Conservation (phyloP, 2,797 vertebrate species). For the Cryptoblepharus egeriae region DNA sequence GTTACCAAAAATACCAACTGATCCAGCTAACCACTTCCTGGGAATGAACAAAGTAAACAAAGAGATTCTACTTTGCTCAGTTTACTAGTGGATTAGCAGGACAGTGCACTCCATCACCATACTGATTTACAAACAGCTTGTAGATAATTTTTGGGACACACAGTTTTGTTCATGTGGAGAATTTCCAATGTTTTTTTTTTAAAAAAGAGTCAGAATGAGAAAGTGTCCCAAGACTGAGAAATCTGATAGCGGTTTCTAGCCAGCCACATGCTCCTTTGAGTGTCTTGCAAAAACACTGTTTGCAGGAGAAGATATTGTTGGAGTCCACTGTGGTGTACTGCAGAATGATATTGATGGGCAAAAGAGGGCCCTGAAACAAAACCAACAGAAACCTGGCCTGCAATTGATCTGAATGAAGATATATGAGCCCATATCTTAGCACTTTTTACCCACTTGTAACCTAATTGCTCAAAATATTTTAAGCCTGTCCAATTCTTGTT, state of each 20-base stretch:
- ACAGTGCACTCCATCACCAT: not conserved
- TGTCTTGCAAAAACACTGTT: not conserved
- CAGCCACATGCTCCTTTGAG: not conserved
- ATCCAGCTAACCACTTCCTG: not conserved
- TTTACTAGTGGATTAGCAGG: not conserved
- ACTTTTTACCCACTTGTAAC: constrained; percentile 49
- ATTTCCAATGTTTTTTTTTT: not conserved
- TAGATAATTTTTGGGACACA: not conserved
- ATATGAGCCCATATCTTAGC: constrained; percentile 8
- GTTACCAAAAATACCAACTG: not conserved
- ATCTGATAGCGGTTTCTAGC: not conserved
- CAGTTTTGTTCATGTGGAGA: not conserved
- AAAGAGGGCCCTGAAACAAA: not conserved
- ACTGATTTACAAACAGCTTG: not conserved
- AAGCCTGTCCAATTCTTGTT: constrained; percentile 24
- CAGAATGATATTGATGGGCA: not conserved
- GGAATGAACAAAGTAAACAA: not conserved
- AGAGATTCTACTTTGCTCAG: not conserved
- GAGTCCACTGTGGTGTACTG: not conserved
- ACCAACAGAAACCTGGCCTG: constrained; percentile 34
- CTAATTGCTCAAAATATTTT: not conserved
- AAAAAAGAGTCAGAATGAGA: not conserved
- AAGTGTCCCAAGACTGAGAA: not conserved
- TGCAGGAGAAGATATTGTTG: not conserved
- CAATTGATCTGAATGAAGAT: constrained; percentile 1